Evolutionary conservation across 2,888 invertebrate species (phyloP).

Genomic region (Rhopalosiphum nymphaeae): DNA sequence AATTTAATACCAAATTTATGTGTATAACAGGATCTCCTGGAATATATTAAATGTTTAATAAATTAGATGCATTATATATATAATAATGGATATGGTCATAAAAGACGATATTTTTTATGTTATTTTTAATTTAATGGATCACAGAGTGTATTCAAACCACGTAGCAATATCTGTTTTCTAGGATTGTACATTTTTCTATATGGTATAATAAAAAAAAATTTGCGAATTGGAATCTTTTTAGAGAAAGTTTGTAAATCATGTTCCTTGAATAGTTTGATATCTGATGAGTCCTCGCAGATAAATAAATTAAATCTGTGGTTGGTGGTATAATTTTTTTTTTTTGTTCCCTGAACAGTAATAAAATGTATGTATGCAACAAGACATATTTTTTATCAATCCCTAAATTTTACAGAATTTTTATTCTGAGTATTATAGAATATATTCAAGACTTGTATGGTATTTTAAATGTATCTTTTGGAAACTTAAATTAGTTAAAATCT

Average conservation of each 20-base stretch:
- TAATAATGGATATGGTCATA: not conserved
- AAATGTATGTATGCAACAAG: not conserved
- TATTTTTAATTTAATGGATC: constrained; percentile 27
- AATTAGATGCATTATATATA: not conserved
- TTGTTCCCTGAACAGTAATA: not conserved
- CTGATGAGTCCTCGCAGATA: not conserved
- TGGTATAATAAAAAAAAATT: not conserved
- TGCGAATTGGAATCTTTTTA: constrained; percentile 12
- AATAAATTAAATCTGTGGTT: not conserved
- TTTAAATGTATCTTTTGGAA: not conserved
- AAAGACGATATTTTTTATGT: not conserved
- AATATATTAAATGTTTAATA: not conserved
- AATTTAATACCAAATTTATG: not conserved
- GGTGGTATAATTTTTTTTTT: not conserved
- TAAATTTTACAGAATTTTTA: not conserved
- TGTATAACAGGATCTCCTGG: not conserved
- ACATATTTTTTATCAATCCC: not conserved
- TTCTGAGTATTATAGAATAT: not conserved
- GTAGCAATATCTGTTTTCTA: constrained; percentile 26
- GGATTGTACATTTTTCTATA: not conserved
- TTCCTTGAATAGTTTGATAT: constrained; percentile 14
- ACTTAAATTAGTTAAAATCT: not conserved
- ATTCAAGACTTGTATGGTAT: not conserved
- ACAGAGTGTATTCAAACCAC: constrained; percentile 26
- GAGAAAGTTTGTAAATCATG: not conserved